These are phyloP conservation scores for Oplegnathus fasciatus DNA, from an alignment of 2,113 vertebrate species.

Conservation along the genomic window DNA sequence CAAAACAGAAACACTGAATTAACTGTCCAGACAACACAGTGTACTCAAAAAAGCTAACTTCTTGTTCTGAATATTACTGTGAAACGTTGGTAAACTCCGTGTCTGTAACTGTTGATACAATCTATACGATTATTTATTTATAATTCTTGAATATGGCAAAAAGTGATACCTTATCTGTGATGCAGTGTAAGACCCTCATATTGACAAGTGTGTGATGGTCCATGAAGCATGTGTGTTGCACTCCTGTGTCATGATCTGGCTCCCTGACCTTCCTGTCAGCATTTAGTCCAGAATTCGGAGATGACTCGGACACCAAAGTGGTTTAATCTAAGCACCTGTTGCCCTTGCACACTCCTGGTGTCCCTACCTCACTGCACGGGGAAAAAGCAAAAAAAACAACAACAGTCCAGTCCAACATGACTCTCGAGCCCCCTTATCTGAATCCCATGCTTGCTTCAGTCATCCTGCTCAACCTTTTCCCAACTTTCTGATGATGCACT, in stretches of 20 bases:
- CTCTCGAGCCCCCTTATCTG: not conserved
- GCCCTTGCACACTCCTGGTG: conserved; percentile 8
- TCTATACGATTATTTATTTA: conserved; percentile 42
- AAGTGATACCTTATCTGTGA: not conserved
- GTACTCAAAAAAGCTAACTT: conserved; percentile 12
- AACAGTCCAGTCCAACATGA: conserved; percentile 5
- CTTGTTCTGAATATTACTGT: conserved; percentile 26
- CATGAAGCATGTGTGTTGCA: conserved; percentile 10
- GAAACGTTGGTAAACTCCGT: conserved; percentile 23
- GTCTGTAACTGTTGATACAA: conserved; percentile 35
- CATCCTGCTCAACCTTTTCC: conserved; percentile 41
- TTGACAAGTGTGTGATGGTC: not conserved
- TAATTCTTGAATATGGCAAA: conserved; percentile 8
- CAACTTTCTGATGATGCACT: conserved; percentile 72
- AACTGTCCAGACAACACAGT: conserved; percentile 1
- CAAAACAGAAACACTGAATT: not conserved
- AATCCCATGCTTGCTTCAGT: conserved; percentile 56
- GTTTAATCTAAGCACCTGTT: conserved; percentile 19
- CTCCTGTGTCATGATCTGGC: not conserved
- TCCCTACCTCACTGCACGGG: conserved; percentile 44
- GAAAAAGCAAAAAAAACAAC: not conserved
- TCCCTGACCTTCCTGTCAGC: conserved; percentile 1
- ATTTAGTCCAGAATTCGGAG: conserved; percentile 3
- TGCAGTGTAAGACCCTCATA: conserved; percentile 11
- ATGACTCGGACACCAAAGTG: conserved; percentile 27